Conservation (phyloP, 2,113 vertebrate species). For the Aegithalos caudatus region DNA sequence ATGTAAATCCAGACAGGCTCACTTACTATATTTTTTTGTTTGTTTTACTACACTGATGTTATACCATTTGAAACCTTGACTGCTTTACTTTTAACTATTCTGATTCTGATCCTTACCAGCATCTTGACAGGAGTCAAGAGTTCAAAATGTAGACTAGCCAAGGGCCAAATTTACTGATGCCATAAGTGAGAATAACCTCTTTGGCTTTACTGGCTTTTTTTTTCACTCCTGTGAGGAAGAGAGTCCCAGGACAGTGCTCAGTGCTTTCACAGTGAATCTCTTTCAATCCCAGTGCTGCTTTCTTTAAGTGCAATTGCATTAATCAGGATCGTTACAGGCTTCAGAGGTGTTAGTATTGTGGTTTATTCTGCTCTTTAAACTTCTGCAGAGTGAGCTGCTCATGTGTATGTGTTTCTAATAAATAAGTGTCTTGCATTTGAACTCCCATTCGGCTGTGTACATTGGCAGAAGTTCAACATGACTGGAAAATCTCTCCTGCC, state of each 20-base stretch:
- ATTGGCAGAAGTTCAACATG: slow-evolving; percentile 38
- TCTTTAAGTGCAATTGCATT: not conserved
- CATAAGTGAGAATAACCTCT: not conserved
- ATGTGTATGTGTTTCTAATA: slow-evolving; percentile 1
- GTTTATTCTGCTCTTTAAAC: slow-evolving; percentile 1
- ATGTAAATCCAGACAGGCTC: not conserved
- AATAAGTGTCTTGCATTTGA: slow-evolving; percentile 45
- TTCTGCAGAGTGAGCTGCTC: not conserved
- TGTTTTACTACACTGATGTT: not conserved
- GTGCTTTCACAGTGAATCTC: not conserved
- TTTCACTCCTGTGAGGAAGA: not conserved
- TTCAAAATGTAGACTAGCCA: not conserved
- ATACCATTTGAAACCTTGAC: not conserved
- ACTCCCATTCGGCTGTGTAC: not conserved
- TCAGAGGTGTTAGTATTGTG: not conserved
- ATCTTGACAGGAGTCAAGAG: not conserved
- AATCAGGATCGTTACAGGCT: slow-evolving; percentile 4
- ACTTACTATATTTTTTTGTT: not conserved
- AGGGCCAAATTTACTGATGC: not conserved
- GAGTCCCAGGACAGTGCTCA: not conserved
- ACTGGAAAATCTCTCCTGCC: slow-evolving; percentile 53
- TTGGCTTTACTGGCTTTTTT: not conserved
- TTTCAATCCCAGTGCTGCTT: not conserved
- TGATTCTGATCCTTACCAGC: not conserved
- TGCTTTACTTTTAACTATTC: not conserved